Conservation (phyloP, 2,888 invertebrate genomes). For the Xanthia icteritia region DNA sequence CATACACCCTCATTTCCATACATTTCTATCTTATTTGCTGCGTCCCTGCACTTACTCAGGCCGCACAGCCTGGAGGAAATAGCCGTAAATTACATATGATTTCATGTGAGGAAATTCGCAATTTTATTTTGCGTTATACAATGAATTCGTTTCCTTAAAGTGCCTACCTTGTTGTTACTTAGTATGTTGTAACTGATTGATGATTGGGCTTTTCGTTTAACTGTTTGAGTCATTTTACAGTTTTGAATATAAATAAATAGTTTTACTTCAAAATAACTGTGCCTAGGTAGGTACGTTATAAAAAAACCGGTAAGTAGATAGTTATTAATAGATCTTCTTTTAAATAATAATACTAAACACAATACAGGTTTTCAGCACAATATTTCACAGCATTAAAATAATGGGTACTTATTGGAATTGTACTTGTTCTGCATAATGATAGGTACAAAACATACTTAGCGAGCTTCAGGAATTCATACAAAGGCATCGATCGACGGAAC, state of each 20-base stretch:
- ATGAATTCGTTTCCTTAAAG: conserved; percentile 18
- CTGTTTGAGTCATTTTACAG: not conserved
- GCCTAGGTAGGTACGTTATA: too few relatives aligned
- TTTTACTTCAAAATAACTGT: too few relatives aligned
- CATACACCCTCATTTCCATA: conserved; percentile 62
- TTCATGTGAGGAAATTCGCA: conserved; percentile 53
- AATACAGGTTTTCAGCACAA: not conserved
- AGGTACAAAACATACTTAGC: conserved; percentile 4
- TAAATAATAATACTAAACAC: not conserved
- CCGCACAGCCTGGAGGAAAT: conserved; percentile 52
- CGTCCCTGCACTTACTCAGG: conserved; percentile 61
- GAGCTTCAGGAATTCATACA: conserved; percentile 40
- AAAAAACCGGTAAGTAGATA: not conserved
- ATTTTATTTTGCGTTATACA: conserved; percentile 41
- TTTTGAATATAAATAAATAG: not conserved
- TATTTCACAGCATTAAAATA: not conserved
- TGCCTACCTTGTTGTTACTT: not conserved
- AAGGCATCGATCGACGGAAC: conserved; percentile 26
- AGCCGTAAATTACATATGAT: conserved; percentile 62
- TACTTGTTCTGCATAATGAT: conserved; percentile 5
- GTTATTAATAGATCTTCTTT: not conserved
- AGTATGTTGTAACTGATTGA: not conserved
- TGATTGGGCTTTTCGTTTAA: not conserved
- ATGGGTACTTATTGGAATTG: not conserved
- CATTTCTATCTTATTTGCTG: conserved; percentile 65